phyloP scores from a whole-genome alignment of 2,888 invertebrate species.

The Boloria selene region DNA sequence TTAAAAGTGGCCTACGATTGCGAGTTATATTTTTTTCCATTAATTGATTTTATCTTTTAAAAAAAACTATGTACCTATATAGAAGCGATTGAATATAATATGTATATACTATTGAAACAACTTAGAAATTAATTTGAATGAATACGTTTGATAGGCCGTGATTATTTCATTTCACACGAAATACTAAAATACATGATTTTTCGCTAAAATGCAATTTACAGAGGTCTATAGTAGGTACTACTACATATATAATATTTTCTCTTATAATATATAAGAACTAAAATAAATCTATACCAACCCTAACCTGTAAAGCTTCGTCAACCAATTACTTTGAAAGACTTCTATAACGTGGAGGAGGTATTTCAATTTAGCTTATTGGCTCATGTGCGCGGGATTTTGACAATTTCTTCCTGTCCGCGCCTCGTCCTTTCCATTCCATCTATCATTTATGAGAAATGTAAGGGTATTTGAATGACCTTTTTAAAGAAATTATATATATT shows the following conservation, averaged over 20 bases:
- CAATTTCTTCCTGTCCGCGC: slow-evolving; percentile 69
- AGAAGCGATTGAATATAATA: too few species aligned
- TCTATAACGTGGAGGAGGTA: slow-evolving; percentile 63
- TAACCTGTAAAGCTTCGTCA: slow-evolving; percentile 63
- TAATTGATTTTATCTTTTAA: too few species aligned
- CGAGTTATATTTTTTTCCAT: too few species aligned
- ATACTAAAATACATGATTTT: too few species aligned
- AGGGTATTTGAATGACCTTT: slow-evolving; percentile 17
- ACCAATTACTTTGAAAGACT: slow-evolving; percentile 78
- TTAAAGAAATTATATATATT: slow-evolving; percentile 6
- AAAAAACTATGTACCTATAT: too few species aligned
- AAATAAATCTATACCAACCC: slow-evolving; percentile 46
- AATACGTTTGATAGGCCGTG: too few species aligned
- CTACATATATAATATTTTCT: slow-evolving; percentile 4
- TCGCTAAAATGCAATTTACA: too few species aligned
- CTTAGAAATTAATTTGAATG: too few species aligned
- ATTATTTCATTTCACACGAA: too few species aligned
- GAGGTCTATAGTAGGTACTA: too few species aligned
- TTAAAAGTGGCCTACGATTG: not conserved
- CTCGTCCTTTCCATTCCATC: slow-evolving; percentile 70
- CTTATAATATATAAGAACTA: slow-evolving; percentile 22
- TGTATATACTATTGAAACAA: too few species aligned
- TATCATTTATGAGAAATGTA: slow-evolving; percentile 59
- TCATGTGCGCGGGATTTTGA: slow-evolving; percentile 74
- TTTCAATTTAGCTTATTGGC: slow-evolving; percentile 79